Evolutionary conservation across 2,888 invertebrate genomes (phyloP).

Genomic region (Abscondita cerata): DNA sequence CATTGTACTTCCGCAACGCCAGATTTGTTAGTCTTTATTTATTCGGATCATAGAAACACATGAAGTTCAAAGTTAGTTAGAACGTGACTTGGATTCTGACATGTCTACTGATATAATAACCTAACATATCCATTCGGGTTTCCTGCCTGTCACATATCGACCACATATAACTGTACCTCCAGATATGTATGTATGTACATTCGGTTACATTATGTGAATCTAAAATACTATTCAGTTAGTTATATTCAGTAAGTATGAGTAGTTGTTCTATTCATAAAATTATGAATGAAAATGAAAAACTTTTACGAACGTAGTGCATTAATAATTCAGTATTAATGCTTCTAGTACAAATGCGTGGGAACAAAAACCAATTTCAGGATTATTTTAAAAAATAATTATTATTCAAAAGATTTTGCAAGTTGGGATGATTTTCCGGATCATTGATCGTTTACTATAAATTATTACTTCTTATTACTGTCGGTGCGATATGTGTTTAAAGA

Average conservation of each 20-base stretch:
- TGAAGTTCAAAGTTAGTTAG: constrained; percentile 33
- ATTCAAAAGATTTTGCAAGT: no score
- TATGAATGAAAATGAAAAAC: no score
- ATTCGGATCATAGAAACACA: constrained; percentile 34
- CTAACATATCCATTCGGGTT: constrained; percentile 35
- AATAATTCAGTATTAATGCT: no score
- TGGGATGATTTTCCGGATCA: no score
- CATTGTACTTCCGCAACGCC: constrained; percentile 1
- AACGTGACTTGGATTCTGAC: constrained; percentile 36
- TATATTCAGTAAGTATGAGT: background rate
- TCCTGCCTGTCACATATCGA: constrained; percentile 35
- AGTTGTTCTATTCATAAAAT: no score
- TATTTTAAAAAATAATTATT: no score
- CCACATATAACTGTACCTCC: constrained; percentile 38
- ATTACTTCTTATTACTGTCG: no score
- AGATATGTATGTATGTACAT: constrained; percentile 27
- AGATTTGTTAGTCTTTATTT: constrained; percentile 21
- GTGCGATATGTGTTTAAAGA: no score
- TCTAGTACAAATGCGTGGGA: no score
- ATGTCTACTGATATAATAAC: constrained; percentile 34
- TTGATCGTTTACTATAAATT: no score
- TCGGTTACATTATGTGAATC: constrained; percentile 28
- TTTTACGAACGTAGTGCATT: no score
- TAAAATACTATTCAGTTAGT: constrained; percentile 22
- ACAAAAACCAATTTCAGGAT: no score